Evolutionary conservation across 2,113 vertebrate species (phyloP).

Genomic region (Gallinago undulata): DNA sequence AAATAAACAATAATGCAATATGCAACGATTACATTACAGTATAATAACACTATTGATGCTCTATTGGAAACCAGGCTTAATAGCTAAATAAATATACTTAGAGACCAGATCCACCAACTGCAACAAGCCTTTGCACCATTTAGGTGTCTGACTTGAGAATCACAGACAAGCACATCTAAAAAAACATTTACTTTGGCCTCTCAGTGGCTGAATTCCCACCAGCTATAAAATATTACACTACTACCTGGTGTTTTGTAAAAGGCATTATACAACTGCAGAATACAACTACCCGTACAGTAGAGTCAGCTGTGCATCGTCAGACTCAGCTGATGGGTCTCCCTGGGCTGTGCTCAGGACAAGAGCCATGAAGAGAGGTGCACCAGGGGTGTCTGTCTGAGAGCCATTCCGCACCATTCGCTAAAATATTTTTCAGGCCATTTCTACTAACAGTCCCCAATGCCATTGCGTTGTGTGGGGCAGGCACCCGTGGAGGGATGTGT

Average conservation of each 20-base stretch:
- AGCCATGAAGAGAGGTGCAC: background rate
- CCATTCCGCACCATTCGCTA: fast-evolving
- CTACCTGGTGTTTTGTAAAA: background rate
- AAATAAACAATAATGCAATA: background rate
- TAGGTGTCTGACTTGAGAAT: background rate
- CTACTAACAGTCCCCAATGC: background rate
- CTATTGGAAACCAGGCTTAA: background rate
- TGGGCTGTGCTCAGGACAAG: background rate
- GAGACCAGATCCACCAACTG: background rate
- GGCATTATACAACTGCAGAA: background rate
- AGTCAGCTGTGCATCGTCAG: background rate
- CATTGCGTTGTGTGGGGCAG: background rate
- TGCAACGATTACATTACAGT: background rate
- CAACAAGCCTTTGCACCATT: background rate
- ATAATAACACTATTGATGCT: background rate
- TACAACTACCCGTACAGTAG: background rate
- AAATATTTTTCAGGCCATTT: background rate
- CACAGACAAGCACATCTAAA: background rate
- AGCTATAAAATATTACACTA: background rate
- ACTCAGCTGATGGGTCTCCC: background rate
- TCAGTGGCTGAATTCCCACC: background rate
- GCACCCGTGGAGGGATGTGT: fast-evolving
- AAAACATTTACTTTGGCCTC: background rate
- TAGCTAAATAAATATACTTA: background rate
- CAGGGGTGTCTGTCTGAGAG: background rate